Base-by-base conservation (phyloP, 2,888 invertebrate genomes). In the Lithosia quadra region DNA sequence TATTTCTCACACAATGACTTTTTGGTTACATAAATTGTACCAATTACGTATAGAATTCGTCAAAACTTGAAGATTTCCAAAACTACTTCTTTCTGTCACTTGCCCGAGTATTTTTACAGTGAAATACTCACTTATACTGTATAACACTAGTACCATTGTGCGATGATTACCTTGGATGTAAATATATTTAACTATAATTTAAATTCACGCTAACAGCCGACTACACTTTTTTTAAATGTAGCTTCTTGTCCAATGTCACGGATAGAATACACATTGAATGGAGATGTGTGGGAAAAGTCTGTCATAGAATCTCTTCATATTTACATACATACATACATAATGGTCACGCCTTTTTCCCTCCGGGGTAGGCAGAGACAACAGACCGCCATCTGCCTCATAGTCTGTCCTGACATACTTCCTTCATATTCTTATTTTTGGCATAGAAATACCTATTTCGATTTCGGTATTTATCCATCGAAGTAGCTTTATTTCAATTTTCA, bases 151-250 rank as follows among this genome's bases (percentile, higher is more conserved):
- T 49, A 49, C 49, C n/a, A 49, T 49, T 49, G 49, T 49, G n/a
- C 49, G 2, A 49, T 49, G n/a, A 49, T n/a, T n/a, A 8, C 49
- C 49, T 49, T 49, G 49, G 18, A 49, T 49, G n/a, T 49, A 49
- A 49, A 49, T n/a, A 49, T 49, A 49, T n/a, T 49, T n/a, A n/a
- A 49, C 49, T 49, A 49, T 49, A 49, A 49, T n/a, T 49, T 49
- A 49, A n/a, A 18, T 49, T 49, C 49, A 49, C n/a, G n/a, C n/a
- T 49, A 9, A 49, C 49, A 49, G n/a, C 9, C 9, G 9, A 49
- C n/a, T n/a, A n/a, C 49, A n/a, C n/a, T 49, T 49, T 39, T n/a
- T 49, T 49, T 49, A n/a, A n/a, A 49, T 49, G n/a, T 4, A 49
- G 9, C 9, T 2, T n/a, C n/a, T 49, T 49, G 49, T 49, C 9